Percentiles rank a stretch among this genome's conserved stretches.
These are phyloP conservation scores for Drosophila hamatofila DNA, from an alignment of 2,888 invertebrate genomes.

Conservation along the genomic window DNA sequence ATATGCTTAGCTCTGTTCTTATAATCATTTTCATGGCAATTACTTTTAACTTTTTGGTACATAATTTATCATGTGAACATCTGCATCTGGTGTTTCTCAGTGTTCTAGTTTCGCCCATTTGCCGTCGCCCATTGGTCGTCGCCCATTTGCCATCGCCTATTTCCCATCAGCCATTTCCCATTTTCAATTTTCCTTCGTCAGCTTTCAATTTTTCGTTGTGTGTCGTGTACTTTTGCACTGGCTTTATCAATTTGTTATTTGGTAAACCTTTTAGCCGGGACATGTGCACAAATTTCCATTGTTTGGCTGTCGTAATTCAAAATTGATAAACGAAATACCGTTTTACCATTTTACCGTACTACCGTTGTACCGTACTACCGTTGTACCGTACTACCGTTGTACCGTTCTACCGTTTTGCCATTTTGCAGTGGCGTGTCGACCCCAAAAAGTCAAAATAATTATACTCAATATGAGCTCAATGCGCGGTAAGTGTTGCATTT, in stretches of 20 bases:
- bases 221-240: constrained; percentile 12
- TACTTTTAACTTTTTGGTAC: constrained; percentile 55
- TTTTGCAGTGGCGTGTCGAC: background rate
- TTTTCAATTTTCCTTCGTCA: constrained; percentile 4
- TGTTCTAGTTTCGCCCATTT: constrained; percentile 13
- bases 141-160: background rate
- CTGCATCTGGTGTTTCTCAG: constrained; percentile 55
- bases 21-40: constrained; percentile 52
- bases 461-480: background rate
- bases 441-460: constrained; percentile 7
- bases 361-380: background rate
- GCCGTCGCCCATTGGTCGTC: background rate
- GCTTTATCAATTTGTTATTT: constrained; percentile 51
- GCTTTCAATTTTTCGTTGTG: background rate
- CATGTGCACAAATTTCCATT: constrained; percentile 61
- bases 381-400: background rate
- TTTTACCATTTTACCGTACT: background rate
- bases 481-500: background rate
- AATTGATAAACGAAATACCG: constrained; percentile 19
- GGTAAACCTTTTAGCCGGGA: constrained; percentile 28
- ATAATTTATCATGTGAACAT: constrained; percentile 65
- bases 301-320: constrained; percentile 36
- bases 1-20: background rate
- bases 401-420: background rate
- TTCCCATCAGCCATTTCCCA: background rate